phyloP scores from a whole-genome alignment of 2,113 vertebrate genomes.

The Hypocryptadius cinnamomeus region DNA sequence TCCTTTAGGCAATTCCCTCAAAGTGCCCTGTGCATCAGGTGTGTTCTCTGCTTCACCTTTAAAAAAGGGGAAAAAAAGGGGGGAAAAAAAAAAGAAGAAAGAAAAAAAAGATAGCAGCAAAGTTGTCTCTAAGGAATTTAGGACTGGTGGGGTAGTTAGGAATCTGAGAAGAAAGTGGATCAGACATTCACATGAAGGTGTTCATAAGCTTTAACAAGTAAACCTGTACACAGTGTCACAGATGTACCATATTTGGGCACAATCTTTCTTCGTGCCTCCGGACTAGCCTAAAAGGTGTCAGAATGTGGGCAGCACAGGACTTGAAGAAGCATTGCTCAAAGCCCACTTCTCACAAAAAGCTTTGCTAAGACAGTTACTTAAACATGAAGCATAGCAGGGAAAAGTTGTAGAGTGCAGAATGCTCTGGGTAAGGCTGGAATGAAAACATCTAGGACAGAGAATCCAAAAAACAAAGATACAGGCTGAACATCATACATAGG shows the following conservation, averaged over 20 bases:
- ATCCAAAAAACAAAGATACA: slow-evolving; percentile 7
- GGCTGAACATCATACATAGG: neutral
- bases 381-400: neutral
- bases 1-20: slow-evolving; percentile 76
- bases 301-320: neutral
- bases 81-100: neutral
- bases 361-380: neutral
- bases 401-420: neutral
- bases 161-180: neutral
- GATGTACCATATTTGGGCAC: neutral
- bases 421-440: neutral
- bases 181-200: neutral
- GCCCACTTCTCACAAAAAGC: neutral
- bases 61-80: neutral
- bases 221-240: neutral
- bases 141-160: neutral
- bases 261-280: neutral
- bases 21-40: slow-evolving; percentile 66
- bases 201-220: neutral
- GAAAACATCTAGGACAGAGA: neutral
- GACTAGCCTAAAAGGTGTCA: neutral
- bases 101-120: neutral
- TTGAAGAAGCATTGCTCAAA: neutral
- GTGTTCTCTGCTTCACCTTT: slow-evolving; percentile 83
- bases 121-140: neutral